Base-by-base conservation (phyloP, 2,888 invertebrate species). In the Chorisops tibialis region DNA sequence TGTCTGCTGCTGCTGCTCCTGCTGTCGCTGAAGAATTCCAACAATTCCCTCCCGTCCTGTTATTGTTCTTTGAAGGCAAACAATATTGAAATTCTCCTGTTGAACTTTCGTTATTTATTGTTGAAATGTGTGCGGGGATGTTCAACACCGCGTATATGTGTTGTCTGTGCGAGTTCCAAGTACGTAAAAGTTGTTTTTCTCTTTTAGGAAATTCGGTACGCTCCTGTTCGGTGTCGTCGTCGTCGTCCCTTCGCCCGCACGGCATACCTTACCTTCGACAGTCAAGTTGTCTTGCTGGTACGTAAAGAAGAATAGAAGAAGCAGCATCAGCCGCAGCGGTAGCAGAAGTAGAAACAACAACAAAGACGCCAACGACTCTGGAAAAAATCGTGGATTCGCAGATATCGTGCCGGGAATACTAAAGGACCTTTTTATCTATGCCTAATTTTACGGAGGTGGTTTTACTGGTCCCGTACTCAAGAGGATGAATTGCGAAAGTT, bases 1-100 rank as follows among this genome's bases (percentile, higher is more conserved):
- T 5, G 7, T 30, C 30, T 30, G 30, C 30, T 30, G 30, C 30
- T 30, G 30, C 30, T 30, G 9, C 30, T 30, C 9, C 30, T 30
- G 30, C 5, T 30, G 30, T 30, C 30, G 30, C 30, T 41, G 16
- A 41, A 14, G 14, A 50, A 35, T 56, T 56, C 30, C 11, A 56
- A 16, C 45, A 45, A 45, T 56, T 56, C 45, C 45, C 30, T 30
- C 16, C 16, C 30, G 35, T 45, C 45, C 45, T 45, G 56, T 56
- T 56, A 43, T 56, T 56, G 56, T 45, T 56, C 56, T 56, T 30
- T 45, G 43, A 56, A 56, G 30, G 56, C 45, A 56, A 56, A 56
- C 45, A 56, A 56, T 45, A 56, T 56, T 56, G 43, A 56, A 56
- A 56, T 56, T 56, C 43, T 56, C 45, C 45, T 43, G 43, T 56